Percentiles rank a stretch among this genome's conserved stretches.
Conservation (phyloP, 2,888 invertebrate genomes). For the Polylopha cassiicola region DNA sequence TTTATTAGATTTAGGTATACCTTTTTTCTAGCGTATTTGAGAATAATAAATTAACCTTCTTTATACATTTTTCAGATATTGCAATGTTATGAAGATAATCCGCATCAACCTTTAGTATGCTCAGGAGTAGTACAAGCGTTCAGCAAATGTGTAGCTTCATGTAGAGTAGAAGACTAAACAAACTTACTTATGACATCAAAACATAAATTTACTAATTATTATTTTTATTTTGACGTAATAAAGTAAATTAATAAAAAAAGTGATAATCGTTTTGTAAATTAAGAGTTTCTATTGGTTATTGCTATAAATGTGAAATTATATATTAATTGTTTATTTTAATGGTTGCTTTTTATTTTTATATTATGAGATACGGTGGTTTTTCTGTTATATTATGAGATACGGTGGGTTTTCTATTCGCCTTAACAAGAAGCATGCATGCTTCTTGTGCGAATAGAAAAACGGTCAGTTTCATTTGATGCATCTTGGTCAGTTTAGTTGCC, state of each 20-base stretch:
- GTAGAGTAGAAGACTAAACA: conserved; percentile 44
- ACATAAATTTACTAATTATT: too few species aligned
- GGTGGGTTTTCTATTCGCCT: too few species aligned
- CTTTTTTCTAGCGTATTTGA: conserved; percentile 4
- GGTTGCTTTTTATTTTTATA: neutral
- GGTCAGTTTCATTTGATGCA: too few species aligned
- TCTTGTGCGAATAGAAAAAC: too few species aligned
- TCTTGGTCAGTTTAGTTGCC: too few species aligned
- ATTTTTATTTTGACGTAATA: too few species aligned
- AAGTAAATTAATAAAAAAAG: too few species aligned
- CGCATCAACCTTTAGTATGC: conserved; percentile 58
- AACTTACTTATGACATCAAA: neutral
- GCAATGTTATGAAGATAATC: conserved; percentile 66
- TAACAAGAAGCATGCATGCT: too few species aligned
- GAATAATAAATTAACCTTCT: conserved; percentile 5
- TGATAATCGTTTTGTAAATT: too few species aligned
- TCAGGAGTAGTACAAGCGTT: conserved; percentile 60
- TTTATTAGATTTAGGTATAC: too few species aligned
- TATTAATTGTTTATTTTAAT: neutral
- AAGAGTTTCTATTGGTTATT: neutral
- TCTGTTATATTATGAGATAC: conserved; percentile 3
- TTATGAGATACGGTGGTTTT: too few species aligned
- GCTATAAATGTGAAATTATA: neutral
- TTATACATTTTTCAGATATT: conserved; percentile 48
- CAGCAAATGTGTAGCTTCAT: conserved; percentile 53